Evolutionary conservation across 2,113 vertebrate genomes (phyloP).

Genomic region (Pseudorhombus dupliciocellatus): DNA sequence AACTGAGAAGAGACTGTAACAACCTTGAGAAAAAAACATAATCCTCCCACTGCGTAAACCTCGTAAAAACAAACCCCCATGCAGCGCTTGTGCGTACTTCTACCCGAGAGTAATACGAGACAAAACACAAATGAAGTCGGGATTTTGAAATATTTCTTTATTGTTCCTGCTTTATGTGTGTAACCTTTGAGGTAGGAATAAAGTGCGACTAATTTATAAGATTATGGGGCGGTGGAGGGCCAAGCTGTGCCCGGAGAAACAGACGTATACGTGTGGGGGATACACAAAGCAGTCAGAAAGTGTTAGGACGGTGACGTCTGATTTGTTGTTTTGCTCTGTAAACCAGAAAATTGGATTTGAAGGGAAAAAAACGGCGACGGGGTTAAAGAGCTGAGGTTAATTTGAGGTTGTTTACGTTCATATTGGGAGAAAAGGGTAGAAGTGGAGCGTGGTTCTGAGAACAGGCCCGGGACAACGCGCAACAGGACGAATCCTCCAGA

Average conservation of each 20-base stretch:
- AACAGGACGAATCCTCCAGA: neutral
- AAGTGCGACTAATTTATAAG: conserved; percentile 34
- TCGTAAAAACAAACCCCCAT: conserved; percentile 36
- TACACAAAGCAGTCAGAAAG: neutral
- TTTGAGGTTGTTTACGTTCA: neutral
- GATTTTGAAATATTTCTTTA: conserved; percentile 13
- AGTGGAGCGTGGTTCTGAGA: neutral
- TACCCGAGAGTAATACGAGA: neutral
- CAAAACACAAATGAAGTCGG: conserved; percentile 5
- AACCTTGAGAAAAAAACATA: conserved; percentile 17
- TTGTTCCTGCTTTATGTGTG: conserved; percentile 25
- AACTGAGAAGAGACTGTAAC: conserved; percentile 12
- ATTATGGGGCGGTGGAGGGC: neutral
- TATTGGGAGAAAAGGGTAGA: neutral
- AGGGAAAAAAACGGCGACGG: neutral
- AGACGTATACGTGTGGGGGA: neutral
- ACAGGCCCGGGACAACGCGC: neutral
- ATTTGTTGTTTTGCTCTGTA: neutral
- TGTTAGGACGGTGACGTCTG: neutral
- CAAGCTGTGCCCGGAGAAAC: neutral
- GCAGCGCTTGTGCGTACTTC: conserved; percentile 18
- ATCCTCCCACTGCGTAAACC: conserved; percentile 19
- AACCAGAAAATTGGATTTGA: conserved; percentile 6
- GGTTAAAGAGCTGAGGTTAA: conserved; percentile 4
- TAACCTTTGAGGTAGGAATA: conserved; percentile 9